Base-by-base conservation (phyloP, 1,140 invertebrate genomes). In the Drosophila miranda region DNA sequence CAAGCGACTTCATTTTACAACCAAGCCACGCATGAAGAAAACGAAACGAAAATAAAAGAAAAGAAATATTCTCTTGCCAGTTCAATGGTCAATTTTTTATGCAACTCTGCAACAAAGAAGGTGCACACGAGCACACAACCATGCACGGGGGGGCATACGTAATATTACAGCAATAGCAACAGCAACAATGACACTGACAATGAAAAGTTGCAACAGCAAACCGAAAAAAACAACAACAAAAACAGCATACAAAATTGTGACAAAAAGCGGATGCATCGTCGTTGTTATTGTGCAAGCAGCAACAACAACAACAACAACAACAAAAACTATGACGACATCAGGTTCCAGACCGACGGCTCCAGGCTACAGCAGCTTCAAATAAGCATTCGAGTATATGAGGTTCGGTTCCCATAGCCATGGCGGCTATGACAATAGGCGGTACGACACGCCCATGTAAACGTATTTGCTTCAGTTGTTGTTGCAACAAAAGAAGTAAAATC, bases 141-240 rank as follows among this genome's bases (percentile, higher is more conserved):
- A 62, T 19, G 53, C 3, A 60, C 30, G 50, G 11, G 23, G 16
- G 19, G n/a, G 21, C 67, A 54, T 41, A 58, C 50, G 67, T 66
- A 78, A 69, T 71, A 61, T 54, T 51, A 63, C 45, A 43, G 54
- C 77, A 81, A 78, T 82, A 87, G 78, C 82, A 78, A 81, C 81
- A 86, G 54, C 74, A 81, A 81, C 82, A 87, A 87, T 87, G 82
- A 87, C 81, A 86, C 69, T 86, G 81, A 75, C 81, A 86, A 86
- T 86, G 81, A 86, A 69, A 69, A 69, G 62, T 69, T 69, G 66
- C 66, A 69, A 38, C 53, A 34, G 44, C 50, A 68, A 69, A 55
- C 26, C 13, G 23, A 19, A 30, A 34, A 28, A 30, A 14, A 44
- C 54, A 67, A 53, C 44, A 52, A 61, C 6, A 16, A 76, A 76